Percentiles rank a stretch among this genome's conserved stretches.
Evolutionary conservation across 2,888 invertebrate species (phyloP).

Genomic region (Troides helena): DNA sequence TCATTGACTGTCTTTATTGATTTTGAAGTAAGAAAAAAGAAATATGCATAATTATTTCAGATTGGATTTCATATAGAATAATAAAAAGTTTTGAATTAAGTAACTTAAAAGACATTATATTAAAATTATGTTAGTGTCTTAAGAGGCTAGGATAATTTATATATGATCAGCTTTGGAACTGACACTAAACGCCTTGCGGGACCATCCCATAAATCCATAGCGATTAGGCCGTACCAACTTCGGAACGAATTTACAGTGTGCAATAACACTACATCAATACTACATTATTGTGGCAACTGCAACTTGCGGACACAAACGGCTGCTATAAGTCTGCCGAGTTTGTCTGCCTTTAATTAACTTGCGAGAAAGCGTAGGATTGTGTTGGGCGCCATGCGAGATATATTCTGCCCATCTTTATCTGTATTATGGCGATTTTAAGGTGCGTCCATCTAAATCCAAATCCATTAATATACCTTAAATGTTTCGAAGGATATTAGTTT

Average conservation of each 20-base stretch:
- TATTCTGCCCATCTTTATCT: slow-evolving; percentile 17
- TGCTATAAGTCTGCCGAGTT: slow-evolving; percentile 14
- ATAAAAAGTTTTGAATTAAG: neutral
- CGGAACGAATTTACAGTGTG: slow-evolving; percentile 24
- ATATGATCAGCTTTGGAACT: slow-evolving; percentile 11
- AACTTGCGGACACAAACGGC: slow-evolving; percentile 12
- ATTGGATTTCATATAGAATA: neutral
- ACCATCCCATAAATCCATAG: slow-evolving; percentile 19
- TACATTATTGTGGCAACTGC: slow-evolving; percentile 7
- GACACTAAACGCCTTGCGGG: slow-evolving; percentile 14
- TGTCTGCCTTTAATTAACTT: slow-evolving; percentile 24
- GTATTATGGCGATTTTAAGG: neutral
- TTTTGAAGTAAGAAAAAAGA: neutral
- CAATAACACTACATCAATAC: slow-evolving; percentile 31
- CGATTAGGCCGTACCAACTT: slow-evolving; percentile 24
- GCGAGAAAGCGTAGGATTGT: slow-evolving; percentile 21
- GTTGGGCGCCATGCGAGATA: slow-evolving; percentile 11
- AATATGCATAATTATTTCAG: neutral
- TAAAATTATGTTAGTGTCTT: neutral
- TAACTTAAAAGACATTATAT: too few relatives aligned
- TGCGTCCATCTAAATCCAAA: neutral
- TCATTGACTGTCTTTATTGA: neutral
- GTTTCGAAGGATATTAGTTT: too few relatives aligned
- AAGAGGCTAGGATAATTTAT: slow-evolving; percentile 14
- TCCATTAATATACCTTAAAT: neutral